phyloP scores from a whole-genome alignment of 1,140 invertebrate genomes.

The Elymnias hypermnestra region DNA sequence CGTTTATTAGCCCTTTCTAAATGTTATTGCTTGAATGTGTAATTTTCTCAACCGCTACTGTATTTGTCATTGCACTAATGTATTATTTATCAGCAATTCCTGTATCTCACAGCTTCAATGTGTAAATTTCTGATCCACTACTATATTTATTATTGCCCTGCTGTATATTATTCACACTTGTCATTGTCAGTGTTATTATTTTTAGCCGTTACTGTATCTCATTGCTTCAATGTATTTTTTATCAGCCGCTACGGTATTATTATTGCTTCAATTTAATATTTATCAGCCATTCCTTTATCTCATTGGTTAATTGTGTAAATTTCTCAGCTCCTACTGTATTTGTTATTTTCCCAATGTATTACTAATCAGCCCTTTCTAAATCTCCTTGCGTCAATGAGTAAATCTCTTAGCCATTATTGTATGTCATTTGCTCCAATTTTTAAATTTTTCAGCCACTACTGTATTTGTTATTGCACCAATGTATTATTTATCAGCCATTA shows the following conservation, averaged over 20 bases:
- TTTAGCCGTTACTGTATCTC: neutral
- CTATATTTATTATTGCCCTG: too few relatives aligned
- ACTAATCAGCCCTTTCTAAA: too few relatives aligned
- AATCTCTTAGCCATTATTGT: neutral
- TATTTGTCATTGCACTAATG: neutral
- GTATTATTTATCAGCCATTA: neutral
- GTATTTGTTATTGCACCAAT: neutral
- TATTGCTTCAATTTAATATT: neutral
- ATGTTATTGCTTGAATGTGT: neutral
- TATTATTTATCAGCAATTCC: neutral
- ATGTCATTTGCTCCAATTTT: too few relatives aligned
- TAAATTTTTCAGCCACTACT: neutral
- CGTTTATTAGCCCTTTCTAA: too few relatives aligned
- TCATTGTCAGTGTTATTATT: neutral
- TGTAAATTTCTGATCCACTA: neutral
- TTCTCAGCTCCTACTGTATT: too few relatives aligned
- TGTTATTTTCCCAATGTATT: slow-evolving; percentile 17
- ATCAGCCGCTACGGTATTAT: neutral
- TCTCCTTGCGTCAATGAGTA: neutral
- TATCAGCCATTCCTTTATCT: neutral
- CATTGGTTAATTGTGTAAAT: neutral
- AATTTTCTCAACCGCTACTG: neutral
- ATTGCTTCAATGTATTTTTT: neutral
- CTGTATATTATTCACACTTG: neutral
- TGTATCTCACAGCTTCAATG: neutral